Percentiles rank a stretch among this genome's conserved stretches.
Evolutionary conservation across 2,797 vertebrate genomes (phyloP).

Genomic region (Martes flavigula): DNA sequence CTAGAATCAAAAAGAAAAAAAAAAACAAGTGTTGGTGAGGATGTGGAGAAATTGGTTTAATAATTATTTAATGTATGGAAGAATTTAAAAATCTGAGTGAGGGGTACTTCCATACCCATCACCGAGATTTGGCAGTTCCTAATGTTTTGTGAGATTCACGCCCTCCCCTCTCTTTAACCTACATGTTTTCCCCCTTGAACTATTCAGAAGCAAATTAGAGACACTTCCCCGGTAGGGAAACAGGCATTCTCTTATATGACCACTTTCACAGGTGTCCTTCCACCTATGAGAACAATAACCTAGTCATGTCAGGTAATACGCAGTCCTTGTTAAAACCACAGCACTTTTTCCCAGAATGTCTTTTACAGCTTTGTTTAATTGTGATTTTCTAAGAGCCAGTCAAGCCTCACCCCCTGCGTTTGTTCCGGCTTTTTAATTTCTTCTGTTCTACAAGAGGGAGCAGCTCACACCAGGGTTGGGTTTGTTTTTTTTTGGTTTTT

Average conservation of each 20-base stretch:
- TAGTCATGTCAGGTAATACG: neutral
- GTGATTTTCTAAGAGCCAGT: neutral
- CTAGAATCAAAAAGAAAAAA: neutral
- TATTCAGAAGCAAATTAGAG: neutral
- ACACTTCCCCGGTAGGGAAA: neutral
- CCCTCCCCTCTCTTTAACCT: neutral
- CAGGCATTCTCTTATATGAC: neutral
- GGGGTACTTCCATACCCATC: neutral
- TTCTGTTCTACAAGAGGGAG: neutral
- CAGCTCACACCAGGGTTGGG: fast-evolving
- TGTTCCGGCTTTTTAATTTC: neutral
- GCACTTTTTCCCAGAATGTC: neutral
- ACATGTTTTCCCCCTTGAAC: neutral
- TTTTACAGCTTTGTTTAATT: neutral
- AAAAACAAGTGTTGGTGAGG: neutral
- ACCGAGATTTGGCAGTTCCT: neutral
- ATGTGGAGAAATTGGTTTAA: neutral
- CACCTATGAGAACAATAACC: neutral
- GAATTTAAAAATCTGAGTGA: neutral
- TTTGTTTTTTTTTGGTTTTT: too few relatives aligned
- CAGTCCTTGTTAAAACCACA: neutral
- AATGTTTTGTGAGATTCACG: fast-evolving
- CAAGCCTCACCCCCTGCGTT: neutral
- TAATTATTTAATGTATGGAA: neutral
- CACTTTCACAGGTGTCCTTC: neutral